Conservation (phyloP, 2,797 vertebrate genomes). For the Poliocrania exsul region DNA sequence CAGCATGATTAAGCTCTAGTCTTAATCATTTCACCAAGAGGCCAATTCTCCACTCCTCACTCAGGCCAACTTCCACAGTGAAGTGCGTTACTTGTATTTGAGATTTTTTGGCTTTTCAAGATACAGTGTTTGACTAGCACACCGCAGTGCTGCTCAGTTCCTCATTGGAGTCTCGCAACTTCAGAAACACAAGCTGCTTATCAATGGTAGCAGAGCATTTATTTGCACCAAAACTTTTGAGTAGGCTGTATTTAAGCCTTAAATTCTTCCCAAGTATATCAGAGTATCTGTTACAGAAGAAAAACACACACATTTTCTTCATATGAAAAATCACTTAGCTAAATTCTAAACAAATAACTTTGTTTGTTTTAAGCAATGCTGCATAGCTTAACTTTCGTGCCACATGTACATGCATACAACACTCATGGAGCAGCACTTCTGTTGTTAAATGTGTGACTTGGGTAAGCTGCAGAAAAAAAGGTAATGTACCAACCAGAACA, state of each 20-base stretch:
- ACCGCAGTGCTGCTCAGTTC: not conserved
- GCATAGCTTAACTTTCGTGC: not conserved
- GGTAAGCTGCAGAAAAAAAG: not conserved
- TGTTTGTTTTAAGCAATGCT: slow-evolving; percentile 4
- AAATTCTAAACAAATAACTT: not conserved
- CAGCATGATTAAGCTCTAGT: not conserved
- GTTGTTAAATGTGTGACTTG: not conserved
- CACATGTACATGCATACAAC: not conserved
- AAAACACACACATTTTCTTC: not conserved
- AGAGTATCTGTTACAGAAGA: not conserved
- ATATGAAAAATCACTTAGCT: not conserved
- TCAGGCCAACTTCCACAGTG: not conserved
- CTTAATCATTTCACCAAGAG: not conserved
- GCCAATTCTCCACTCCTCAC: not conserved
- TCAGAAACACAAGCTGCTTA: not conserved
- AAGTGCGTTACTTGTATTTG: not conserved
- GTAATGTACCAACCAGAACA: not conserved
- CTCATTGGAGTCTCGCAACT: not conserved
- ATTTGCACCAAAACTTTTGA: not conserved
- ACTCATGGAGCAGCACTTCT: not conserved
- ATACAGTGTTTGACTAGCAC: not conserved
- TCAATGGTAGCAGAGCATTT: not conserved
- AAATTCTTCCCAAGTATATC: not conserved
- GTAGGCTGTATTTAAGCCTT: not conserved
- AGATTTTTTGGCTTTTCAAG: not conserved